A percentile compares a stretch with the other conserved stretches of the same genome.
Evolutionary conservation across 1,140 invertebrate species (phyloP).

Genomic region (Hylaeus anthracinus): DNA sequence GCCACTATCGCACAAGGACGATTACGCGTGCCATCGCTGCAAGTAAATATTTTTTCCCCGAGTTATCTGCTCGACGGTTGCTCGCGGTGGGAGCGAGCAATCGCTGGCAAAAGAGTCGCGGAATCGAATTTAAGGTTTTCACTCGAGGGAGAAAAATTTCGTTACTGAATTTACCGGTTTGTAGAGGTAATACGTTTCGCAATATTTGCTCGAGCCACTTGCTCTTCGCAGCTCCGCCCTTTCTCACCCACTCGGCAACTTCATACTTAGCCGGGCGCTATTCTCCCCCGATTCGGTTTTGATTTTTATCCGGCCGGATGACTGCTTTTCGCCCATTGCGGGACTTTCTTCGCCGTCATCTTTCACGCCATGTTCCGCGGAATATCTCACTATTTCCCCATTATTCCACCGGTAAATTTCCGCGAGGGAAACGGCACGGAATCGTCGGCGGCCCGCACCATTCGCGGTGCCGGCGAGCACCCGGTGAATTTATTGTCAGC

Average conservation of each 20-base stretch:
- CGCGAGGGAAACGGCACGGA: slow-evolving; percentile 52
- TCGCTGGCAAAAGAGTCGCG: slow-evolving; percentile 20
- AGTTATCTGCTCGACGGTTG: neutral
- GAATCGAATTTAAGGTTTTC: slow-evolving; percentile 50
- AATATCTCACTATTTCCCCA: slow-evolving; percentile 63
- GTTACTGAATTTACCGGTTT: slow-evolving; percentile 57
- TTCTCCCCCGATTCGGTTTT: slow-evolving; percentile 17
- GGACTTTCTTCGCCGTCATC: slow-evolving; percentile 16
- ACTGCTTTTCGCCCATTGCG: slow-evolving; percentile 8
- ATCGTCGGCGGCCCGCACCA: slow-evolving; percentile 37
- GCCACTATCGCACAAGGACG: neutral
- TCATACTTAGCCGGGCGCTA: slow-evolving; percentile 4
- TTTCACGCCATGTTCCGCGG: slow-evolving; percentile 8
- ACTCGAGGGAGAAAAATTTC: slow-evolving; percentile 52
- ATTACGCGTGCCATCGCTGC: neutral
- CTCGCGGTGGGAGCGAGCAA: slow-evolving; percentile 1
- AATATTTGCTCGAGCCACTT: slow-evolving; percentile 61
- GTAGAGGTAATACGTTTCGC: slow-evolving; percentile 62
- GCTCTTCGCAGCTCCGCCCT: neutral
- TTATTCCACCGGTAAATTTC: slow-evolving; percentile 69
- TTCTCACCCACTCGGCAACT: neutral
- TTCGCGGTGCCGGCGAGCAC: slow-evolving; percentile 3
- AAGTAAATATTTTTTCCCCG: slow-evolving; percentile 28
- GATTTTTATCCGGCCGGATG: slow-evolving; percentile 23
- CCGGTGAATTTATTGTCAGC: slow-evolving; percentile 24